A percentile compares a stretch with the other conserved stretches of the same genome.
These are phyloP conservation scores for Coendou prehensilis DNA, from an alignment of 2,797 vertebrate genomes.

Conservation along the genomic window DNA sequence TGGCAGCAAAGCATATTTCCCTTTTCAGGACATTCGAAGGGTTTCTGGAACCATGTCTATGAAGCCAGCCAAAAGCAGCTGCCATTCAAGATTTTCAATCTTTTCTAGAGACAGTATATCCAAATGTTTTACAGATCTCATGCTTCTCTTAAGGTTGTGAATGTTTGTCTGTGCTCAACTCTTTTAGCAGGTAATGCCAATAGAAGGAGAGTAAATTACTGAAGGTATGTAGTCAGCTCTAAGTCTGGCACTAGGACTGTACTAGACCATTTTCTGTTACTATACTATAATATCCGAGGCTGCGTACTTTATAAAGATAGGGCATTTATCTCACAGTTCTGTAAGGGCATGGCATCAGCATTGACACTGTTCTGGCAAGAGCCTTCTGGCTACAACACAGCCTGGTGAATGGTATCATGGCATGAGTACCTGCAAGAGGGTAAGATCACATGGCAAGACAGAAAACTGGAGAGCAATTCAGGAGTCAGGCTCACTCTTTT, in stretches of 20 bases:
- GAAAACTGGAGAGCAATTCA: background rate
- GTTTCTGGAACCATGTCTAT: background rate
- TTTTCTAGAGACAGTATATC: background rate
- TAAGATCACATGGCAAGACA: background rate
- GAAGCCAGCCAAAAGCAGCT: conserved; percentile 7
- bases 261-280: background rate
- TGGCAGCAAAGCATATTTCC: background rate
- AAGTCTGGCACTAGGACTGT: background rate
- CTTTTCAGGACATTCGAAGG: background rate
- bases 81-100: background rate
- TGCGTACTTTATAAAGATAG: background rate
- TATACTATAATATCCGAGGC: background rate
- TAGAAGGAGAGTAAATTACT: background rate
- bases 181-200: background rate
- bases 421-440: background rate
- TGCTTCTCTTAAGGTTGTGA: conserved; percentile 14
- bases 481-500: background rate
- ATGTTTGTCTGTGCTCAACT: background rate
- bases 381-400: background rate
- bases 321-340: background rate
- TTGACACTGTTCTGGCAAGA: background rate
- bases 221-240: background rate
- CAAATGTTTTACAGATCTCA: conserved; percentile 18
- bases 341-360: background rate
- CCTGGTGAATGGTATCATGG: background rate